Conservation (phyloP, 2,888 invertebrate species). For the Tridacna crocea region DNA sequence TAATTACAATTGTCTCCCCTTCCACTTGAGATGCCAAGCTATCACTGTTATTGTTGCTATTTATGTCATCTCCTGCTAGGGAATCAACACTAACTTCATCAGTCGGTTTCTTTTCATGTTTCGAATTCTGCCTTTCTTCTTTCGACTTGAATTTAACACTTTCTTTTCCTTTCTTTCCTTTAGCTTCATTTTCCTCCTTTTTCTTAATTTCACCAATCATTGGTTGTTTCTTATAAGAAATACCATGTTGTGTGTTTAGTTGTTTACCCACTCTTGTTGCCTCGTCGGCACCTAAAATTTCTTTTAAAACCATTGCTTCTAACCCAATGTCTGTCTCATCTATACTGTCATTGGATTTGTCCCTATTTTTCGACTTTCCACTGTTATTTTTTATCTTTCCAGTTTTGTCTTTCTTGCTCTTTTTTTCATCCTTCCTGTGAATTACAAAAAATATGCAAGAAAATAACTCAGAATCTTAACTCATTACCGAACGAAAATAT, state of each 20-base stretch:
- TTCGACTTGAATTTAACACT: background rate
- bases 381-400: background rate
- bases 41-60: background rate
- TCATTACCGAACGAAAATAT: background rate
- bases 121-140: background rate
- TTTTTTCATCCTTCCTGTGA: slow-evolving; percentile 21
- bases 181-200: background rate
- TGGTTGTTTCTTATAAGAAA: slow-evolving; percentile 1
- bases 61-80: background rate
- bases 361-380: slow-evolving; percentile 16
- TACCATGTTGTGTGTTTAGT: slow-evolving; percentile 14
- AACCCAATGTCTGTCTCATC: slow-evolving; percentile 19
- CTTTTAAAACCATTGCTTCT: slow-evolving; percentile 21
- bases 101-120: background rate
- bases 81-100: background rate
- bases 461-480: background rate
- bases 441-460: background rate
- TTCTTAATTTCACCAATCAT: background rate
- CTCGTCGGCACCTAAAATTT: slow-evolving; percentile 8
- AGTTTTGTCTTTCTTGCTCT: slow-evolving; percentile 6
- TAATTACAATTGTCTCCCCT: background rate
- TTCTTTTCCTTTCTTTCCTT: background rate
- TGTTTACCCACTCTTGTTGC: slow-evolving; percentile 14
- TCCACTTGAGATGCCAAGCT: background rate
- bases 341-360: slow-evolving; percentile 11